These are phyloP conservation scores for Muntiacus reevesi DNA, from an alignment of 2,113 vertebrate species.

Conservation along the genomic window DNA sequence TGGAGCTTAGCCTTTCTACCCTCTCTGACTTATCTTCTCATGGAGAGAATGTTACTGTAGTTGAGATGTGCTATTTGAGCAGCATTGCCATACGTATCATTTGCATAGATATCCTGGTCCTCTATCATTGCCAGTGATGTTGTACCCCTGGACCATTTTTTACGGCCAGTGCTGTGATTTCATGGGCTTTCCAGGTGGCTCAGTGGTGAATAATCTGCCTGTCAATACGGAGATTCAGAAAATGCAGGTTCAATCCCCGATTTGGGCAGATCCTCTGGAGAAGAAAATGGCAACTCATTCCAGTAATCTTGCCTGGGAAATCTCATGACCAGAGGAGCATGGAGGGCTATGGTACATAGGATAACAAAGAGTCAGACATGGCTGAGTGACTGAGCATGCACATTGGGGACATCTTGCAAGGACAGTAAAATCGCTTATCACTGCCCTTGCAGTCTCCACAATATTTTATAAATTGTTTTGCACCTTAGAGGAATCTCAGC, in stretches of 20 bases:
- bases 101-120: neutral
- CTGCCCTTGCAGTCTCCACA: neutral
- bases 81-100: neutral
- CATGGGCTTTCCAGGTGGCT: neutral
- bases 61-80: neutral
- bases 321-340: neutral
- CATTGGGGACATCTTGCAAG: neutral
- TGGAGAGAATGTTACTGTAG: neutral
- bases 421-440: neutral
- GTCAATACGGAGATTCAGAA: neutral
- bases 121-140: neutral
- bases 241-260: neutral
- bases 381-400: neutral
- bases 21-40: neutral
- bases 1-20: neutral
- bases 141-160: neutral
- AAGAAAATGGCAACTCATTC: neutral
- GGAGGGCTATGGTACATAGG: neutral
- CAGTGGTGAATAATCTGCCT: neutral
- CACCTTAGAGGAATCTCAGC: neutral
- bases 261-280: neutral
- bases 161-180: neutral
- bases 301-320: neutral
- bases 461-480: neutral
- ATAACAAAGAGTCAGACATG: neutral